Percentiles rank a stretch among this genome's conserved stretches.
These are phyloP conservation scores for Dendrocopos noguchii DNA, from an alignment of 2,113 vertebrate species.

Conservation along the genomic window DNA sequence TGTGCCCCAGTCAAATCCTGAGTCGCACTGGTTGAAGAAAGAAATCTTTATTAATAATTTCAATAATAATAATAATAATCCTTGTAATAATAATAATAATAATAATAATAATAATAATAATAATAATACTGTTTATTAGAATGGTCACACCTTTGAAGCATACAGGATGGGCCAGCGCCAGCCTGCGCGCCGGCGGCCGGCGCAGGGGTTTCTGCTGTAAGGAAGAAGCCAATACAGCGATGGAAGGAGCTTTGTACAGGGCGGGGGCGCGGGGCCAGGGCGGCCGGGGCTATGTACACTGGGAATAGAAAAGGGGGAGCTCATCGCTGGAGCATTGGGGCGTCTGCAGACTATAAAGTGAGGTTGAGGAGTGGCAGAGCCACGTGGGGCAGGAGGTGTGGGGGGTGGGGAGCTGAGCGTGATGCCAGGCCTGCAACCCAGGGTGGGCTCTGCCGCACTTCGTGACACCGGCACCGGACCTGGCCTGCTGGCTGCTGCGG, in stretches of 20 bases:
- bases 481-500: rapidly evolving
- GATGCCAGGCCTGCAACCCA: not conserved
- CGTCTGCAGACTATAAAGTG: conserved; percentile 75
- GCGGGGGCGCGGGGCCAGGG: not conserved
- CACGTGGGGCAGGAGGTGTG: not conserved
- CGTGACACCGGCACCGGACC: not conserved
- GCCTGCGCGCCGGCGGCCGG: conserved; percentile 29
- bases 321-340: conserved; percentile 45
- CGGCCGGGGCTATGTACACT: conserved; percentile 71
- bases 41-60: conserved; percentile 86
- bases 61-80: conserved; percentile 65
- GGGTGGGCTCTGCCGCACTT: not conserved
- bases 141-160: conserved; percentile 80
- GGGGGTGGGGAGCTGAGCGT: not conserved
- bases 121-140: conserved; percentile 75
- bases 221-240: conserved; percentile 65
- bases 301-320: conserved; percentile 79
- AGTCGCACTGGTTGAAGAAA: conserved; percentile 79
- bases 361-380: conserved; percentile 66
- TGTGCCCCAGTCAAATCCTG: conserved; percentile 39
- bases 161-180: conserved; percentile 70
- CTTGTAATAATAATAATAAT: conserved; percentile 30
- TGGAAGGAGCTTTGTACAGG: conserved; percentile 67
- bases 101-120: conserved; percentile 61
- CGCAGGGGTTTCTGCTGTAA: conserved; percentile 41